These are phyloP conservation scores for Pseudomyrmex dendroicus DNA, from an alignment of 1,140 invertebrate genomes.

Conservation along the genomic window DNA sequence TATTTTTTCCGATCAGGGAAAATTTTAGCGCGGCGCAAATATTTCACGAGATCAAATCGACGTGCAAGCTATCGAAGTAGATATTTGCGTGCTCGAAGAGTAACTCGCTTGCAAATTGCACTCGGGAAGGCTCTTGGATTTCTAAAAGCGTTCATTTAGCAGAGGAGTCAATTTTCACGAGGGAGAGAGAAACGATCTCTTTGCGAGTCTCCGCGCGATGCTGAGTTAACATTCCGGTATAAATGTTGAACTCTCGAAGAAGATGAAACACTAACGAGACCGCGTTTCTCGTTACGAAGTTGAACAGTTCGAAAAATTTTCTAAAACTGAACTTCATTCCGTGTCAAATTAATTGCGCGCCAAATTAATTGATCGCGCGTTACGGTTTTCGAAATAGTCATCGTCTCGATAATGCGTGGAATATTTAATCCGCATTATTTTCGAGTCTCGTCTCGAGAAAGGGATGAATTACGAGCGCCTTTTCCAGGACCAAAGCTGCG, in stretches of 20 bases:
- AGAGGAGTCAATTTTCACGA: constrained; percentile 2
- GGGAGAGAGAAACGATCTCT: not conserved
- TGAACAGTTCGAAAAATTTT: not conserved
- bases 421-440: constrained; percentile 63
- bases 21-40: not conserved
- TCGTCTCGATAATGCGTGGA: not conserved
- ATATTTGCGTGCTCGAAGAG: not conserved
- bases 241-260: not conserved
- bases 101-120: constrained; percentile 27
- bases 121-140: not conserved
- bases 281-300: not conserved
- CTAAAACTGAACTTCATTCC: not conserved
- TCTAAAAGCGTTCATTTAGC: constrained; percentile 23
- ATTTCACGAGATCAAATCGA: constrained; percentile 17
- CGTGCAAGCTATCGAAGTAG: not conserved
- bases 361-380: constrained; percentile 17
- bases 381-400: too few relatives aligned
- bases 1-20: constrained; percentile 23
- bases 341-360: not conserved
- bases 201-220: not conserved
- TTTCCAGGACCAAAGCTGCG: constrained; percentile 21
- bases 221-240: constrained; percentile 18
- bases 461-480: constrained; percentile 40
- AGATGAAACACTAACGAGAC: not conserved
- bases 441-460: not conserved